Evolutionary conservation across 2,113 vertebrate genomes (phyloP), one percentile per base, ranked within the genome.

Genomic region (Chamaea fasciata): DNA sequence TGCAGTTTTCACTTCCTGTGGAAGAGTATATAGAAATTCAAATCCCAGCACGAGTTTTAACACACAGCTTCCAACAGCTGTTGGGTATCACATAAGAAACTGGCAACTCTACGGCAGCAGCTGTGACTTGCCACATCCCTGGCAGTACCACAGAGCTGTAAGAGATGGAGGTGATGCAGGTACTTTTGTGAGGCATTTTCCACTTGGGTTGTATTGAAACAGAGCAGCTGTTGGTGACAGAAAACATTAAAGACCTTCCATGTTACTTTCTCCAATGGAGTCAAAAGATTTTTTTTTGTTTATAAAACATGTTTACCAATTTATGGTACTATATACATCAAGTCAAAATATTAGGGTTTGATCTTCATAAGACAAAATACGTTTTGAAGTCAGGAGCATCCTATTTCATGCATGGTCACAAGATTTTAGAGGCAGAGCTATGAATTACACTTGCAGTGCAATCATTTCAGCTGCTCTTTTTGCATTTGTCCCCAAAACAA

Each of bases 21-120:
- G 67, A 89, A 89, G 70, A 69, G 67, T 50, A 80, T 39, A 76
- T 2, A 86, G 89, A 87, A 94, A 94, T 92, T 90, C 55, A 87
- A 91, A 91, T 89, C 78, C 42, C 78, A 79, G 90, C 75, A 96
- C 8, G 71, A 91, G 85, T 90, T 87, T 94, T 94, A 94, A 85
- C 78, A 67, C 30, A 50, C 39, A 79, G 74, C 46, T 95, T 90
- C 81, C 89, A 95, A 69, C 91, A 94, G 93, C 84, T 95, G 94
- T 62, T 87, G 82, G 70, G 27, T 87, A 85, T 88, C 92, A 85
- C 70, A 71, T 53, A 88, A 91, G 49, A 63, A 96, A 85, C n/a
- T 95, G 90, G 82, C 84, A 93, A 60, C 70, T 85, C 74, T 57
- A 7, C 68, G 75, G 74, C 63, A 87, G 67, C 87, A 95, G 81